These are phyloP conservation scores for Bombyx mandarina DNA, from an alignment of 1,140 invertebrate genomes.

Conservation along the genomic window DNA sequence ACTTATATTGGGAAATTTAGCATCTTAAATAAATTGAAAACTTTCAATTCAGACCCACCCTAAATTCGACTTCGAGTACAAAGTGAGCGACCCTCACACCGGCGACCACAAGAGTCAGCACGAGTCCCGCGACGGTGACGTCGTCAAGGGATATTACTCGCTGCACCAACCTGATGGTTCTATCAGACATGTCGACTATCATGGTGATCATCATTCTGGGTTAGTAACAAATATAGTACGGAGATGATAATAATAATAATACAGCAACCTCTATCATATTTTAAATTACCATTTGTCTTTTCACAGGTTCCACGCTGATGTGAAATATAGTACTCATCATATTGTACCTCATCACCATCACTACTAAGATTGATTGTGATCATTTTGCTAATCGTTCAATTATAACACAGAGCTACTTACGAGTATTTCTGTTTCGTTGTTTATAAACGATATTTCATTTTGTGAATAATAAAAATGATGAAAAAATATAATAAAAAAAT, in stretches of 20 bases:
- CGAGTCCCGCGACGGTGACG: slow-evolving; percentile 44
- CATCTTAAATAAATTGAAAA: background rate
- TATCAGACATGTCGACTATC: slow-evolving; percentile 46
- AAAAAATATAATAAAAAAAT: no score
- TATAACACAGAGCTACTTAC: no score
- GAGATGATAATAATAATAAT: no score
- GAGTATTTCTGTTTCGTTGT: no score
- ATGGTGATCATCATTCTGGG: slow-evolving; percentile 48
- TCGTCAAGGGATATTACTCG: slow-evolving; percentile 58
- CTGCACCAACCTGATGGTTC: slow-evolving; percentile 61
- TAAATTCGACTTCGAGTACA: slow-evolving; percentile 11
- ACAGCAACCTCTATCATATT: no score
- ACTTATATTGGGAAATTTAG: background rate
- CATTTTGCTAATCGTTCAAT: no score
- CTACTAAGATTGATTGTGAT: background rate
- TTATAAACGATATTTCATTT: no score
- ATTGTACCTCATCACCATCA: slow-evolving; percentile 11
- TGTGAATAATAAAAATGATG: no score
- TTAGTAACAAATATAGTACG: slow-evolving; percentile 16
- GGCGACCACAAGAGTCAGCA: slow-evolving; percentile 26
- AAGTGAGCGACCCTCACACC: slow-evolving; percentile 54
- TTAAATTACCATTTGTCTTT: background rate
- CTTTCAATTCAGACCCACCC: background rate
- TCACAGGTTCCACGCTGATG: slow-evolving; percentile 11
- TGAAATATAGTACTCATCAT: slow-evolving; percentile 10